Evolutionary conservation across 2,797 vertebrate species (phyloP), one percentile per base, ranked within the genome.

Genomic region (Tenualosa ilisha): DNA sequence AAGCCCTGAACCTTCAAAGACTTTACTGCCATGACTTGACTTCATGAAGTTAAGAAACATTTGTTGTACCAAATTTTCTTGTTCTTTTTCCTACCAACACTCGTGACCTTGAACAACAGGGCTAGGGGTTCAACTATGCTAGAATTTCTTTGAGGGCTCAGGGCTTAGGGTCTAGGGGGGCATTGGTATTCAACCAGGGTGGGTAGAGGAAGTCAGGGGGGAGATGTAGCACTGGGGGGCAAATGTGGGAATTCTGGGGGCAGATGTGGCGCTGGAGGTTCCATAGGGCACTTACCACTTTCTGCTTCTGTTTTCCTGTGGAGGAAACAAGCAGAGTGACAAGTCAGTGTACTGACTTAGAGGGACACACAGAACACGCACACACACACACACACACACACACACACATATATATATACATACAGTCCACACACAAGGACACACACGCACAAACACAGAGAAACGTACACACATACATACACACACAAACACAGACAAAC

Each of bases 261-360:
- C 22, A n/a, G n/a, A n/a, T 24, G 59, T 24, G 11, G 22, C 59
- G 6, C 72, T 79, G 72, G 72, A 22, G 6, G 7, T 22, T 79
- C 72, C 72, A 46, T 40, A 79, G 37, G 79, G 84, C 63, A 99
- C 98, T 99, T 95, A 99, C 98, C 97, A 99, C 97, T 98, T 99
- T 99, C 92, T 99, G 98, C 95, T 99, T 99, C 97, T 99, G 98
- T 94, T 99, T 99, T 93, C 98, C 98, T 99, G 95, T 90, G 95
- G 94, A 94, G 95, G 6, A 95, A 94, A 97, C 94, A 95, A 93
- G 93, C 90, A 94, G 89, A 93, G 94, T 75, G 37, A 85, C 72
- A 84, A 86, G 91, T 95, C 92, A 96, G 92, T 90, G 85, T 81
- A 90, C 82, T 89, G 84, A 3, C 83, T 84, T 20, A 22, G 37